A percentile compares a stretch with the other conserved stretches of the same genome.
phyloP scores from a whole-genome alignment of 2,113 vertebrate genomes.

The Nestor notabilis region DNA sequence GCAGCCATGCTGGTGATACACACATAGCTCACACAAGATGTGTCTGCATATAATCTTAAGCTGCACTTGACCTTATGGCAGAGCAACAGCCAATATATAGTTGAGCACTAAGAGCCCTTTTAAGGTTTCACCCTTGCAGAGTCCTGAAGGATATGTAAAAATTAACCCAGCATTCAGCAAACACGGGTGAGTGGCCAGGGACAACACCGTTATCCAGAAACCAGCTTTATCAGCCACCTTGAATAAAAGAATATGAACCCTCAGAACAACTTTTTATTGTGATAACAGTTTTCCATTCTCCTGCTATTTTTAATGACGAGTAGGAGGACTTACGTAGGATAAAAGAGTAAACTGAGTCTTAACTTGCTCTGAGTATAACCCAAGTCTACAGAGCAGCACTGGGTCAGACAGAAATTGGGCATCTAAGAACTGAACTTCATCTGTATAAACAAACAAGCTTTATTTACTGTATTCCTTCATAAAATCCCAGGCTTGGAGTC shows the following conservation, averaged over 20 bases:
- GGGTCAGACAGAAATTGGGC: background rate
- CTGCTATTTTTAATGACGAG: constrained; percentile 46
- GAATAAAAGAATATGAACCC: background rate
- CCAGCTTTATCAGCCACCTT: background rate
- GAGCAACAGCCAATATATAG: background rate
- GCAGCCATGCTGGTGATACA: rapidly evolving
- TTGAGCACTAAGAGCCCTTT: background rate
- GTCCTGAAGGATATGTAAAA: background rate
- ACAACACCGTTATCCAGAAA: background rate
- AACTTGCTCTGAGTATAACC: background rate
- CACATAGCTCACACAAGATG: background rate
- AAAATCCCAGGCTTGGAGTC: constrained; percentile 65
- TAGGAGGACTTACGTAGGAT: constrained; percentile 70
- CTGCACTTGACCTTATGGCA: background rate
- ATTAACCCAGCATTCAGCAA: background rate
- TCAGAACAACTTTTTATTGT: background rate
- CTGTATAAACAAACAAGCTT: constrained; percentile 72
- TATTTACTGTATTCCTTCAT: constrained; percentile 66
- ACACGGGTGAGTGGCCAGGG: background rate
- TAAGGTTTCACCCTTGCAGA: background rate
- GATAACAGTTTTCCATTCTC: constrained; percentile 8
- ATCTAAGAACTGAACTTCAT: constrained; percentile 58
- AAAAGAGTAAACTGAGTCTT: constrained; percentile 55
- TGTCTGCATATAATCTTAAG: background rate
- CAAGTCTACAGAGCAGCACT: background rate